A percentile compares a stretch with the other conserved stretches of the same genome.
Evolutionary conservation across 2,797 vertebrate species (phyloP).

Genomic region (Chrosomus eos): DNA sequence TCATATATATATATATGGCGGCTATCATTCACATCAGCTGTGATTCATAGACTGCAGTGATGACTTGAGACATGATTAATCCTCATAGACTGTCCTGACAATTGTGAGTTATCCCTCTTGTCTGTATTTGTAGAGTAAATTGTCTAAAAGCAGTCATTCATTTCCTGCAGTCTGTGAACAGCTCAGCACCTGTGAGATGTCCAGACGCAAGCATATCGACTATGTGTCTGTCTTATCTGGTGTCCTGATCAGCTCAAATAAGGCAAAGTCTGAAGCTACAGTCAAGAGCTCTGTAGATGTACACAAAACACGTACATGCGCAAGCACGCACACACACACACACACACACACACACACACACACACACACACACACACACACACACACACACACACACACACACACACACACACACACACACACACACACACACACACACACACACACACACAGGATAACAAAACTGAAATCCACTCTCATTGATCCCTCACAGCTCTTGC

Average conservation of each 20-base stretch:
- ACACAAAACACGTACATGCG: not conserved
- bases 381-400: not conserved
- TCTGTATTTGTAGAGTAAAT: conserved; percentile 40
- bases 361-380: not conserved
- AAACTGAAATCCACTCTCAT: conserved; percentile 19
- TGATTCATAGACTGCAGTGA: conserved; percentile 16
- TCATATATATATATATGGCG: not conserved
- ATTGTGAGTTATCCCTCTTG: conserved; percentile 13
- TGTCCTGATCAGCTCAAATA: conserved; percentile 10
- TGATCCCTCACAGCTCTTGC: conserved; percentile 27
- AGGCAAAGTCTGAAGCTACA: conserved; percentile 3
- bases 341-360: not conserved
- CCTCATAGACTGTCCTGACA: conserved; percentile 25
- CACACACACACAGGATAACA: not conserved
- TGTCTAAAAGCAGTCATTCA: conserved; percentile 27
- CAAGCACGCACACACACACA: not conserved
- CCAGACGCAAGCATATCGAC: conserved; percentile 19
- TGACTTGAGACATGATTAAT: conserved; percentile 31
- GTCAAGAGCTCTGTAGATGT: not conserved
- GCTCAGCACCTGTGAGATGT: conserved; percentile 35
- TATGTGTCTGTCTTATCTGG: conserved; percentile 2
- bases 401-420: not conserved
- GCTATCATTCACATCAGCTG: not conserved
- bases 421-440: not conserved
- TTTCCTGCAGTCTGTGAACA: conserved; percentile 45